Percentiles rank a stretch among this genome's conserved stretches.
Conservation (phyloP, 2,888 invertebrate genomes). For the Artemia sinica region DNA sequence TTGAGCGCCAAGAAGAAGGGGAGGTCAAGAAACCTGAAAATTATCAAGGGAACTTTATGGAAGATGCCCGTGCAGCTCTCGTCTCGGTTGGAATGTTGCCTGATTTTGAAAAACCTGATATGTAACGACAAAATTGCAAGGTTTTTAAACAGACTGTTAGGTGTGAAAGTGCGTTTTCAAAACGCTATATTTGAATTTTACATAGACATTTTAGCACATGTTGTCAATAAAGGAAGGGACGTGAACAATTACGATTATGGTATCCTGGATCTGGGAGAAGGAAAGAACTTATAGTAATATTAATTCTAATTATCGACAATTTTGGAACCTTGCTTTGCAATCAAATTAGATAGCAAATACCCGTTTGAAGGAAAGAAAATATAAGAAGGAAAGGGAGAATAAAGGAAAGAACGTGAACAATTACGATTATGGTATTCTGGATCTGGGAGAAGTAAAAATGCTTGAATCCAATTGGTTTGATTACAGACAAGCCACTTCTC, state of each 20-base stretch:
- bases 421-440: constrained; percentile 78
- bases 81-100: constrained; percentile 88
- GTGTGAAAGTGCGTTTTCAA: constrained; percentile 91
- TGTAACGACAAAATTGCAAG: constrained; percentile 86
- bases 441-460: constrained; percentile 30
- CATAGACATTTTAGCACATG: constrained; percentile 78
- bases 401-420: constrained; percentile 45
- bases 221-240: constrained; percentile 79
- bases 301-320: too few species aligned
- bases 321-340: too few species aligned
- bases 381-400: too few species aligned
- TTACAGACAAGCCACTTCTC: constrained; percentile 69
- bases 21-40: constrained; percentile 67
- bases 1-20: constrained; percentile 71
- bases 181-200: constrained; percentile 95
- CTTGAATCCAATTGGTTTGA: too few species aligned
- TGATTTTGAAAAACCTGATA: constrained; percentile 56
- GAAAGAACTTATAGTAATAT: too few species aligned
- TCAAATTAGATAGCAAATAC: too few species aligned
- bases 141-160: constrained; percentile 86
- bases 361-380: too few species aligned
- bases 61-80: constrained; percentile 75
- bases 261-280: constrained; percentile 41
- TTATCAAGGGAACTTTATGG: constrained; percentile 84
- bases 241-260: constrained; percentile 90